phyloP scores from a whole-genome alignment of 2,888 invertebrate genomes.

The Dione juno region DNA sequence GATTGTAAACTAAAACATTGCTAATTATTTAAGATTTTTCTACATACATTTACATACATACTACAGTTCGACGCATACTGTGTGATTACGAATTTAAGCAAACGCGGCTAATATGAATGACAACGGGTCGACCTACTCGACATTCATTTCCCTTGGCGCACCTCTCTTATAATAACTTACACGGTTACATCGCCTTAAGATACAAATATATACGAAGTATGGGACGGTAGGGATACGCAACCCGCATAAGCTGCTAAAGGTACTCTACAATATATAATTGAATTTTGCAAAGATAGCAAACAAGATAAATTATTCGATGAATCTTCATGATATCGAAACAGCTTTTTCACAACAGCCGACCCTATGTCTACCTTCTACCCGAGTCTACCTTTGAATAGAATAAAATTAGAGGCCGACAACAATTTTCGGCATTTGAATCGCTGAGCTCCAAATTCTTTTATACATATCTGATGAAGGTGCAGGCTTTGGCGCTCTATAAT shows the following conservation, averaged over 20 bases:
- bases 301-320: slow-evolving; percentile 44
- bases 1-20: not conserved
- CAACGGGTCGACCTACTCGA: slow-evolving; percentile 81
- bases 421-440: slow-evolving; percentile 74
- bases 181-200: slow-evolving; percentile 78
- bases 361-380: no score
- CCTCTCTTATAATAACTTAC: slow-evolving; percentile 83
- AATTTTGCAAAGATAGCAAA: slow-evolving; percentile 44
- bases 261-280: slow-evolving; percentile 46
- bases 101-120: slow-evolving; percentile 83
- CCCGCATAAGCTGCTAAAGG: slow-evolving; percentile 45
- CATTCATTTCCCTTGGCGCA: slow-evolving; percentile 83
- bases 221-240: slow-evolving; percentile 53
- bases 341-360: slow-evolving; percentile 52
- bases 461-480: slow-evolving; percentile 81
- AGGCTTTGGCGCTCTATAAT: slow-evolving; percentile 82
- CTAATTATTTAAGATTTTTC: not conserved
- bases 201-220: slow-evolving; percentile 57
- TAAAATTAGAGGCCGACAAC: slow-evolving; percentile 69
- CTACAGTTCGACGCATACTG: slow-evolving; percentile 69
- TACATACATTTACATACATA: slow-evolving; percentile 57
- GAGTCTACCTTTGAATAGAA: slow-evolving; percentile 62
- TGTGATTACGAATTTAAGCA: slow-evolving; percentile 81
- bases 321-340: slow-evolving; percentile 50
- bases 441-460: slow-evolving; percentile 73